Evolutionary conservation across 2,888 invertebrate genomes (phyloP).

Genomic region (Ecdyonurus torrentis): DNA sequence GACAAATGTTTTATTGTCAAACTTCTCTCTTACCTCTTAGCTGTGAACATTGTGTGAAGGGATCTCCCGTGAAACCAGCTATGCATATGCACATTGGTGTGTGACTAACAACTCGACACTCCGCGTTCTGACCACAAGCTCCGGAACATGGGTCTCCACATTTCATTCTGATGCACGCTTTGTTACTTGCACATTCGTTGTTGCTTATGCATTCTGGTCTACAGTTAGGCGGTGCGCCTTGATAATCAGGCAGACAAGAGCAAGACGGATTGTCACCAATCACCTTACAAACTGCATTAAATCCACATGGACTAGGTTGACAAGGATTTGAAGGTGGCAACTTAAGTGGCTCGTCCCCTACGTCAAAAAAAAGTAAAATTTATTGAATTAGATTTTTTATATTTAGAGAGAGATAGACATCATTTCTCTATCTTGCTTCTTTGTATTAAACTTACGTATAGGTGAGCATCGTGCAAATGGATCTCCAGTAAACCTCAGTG

Average conservation of each 20-base stretch:
- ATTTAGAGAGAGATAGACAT: constrained; percentile 16
- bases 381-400: not conserved
- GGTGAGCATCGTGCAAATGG: constrained; percentile 16
- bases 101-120: constrained; percentile 30
- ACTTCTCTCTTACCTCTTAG: not conserved
- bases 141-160: constrained; percentile 64
- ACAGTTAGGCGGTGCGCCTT: constrained; percentile 47
- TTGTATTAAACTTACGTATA: constrained; percentile 35
- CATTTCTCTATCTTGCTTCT: constrained; percentile 56
- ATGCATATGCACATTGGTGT: constrained; percentile 33
- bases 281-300: constrained; percentile 34
- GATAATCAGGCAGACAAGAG: constrained; percentile 32
- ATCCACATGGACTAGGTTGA: constrained; percentile 58
- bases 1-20: no score
- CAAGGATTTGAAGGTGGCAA: constrained; percentile 38
- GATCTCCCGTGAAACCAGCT: constrained; percentile 29
- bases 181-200: constrained; percentile 34
- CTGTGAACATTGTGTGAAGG: constrained; percentile 24
- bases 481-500: constrained; percentile 22
- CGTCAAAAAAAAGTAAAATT: not conserved
- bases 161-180: constrained; percentile 34
- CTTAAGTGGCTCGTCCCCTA: not conserved
- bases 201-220: constrained; percentile 40
- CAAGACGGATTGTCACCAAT: constrained; percentile 17
- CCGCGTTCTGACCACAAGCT: constrained; percentile 55